Conservation (phyloP, 1,140 invertebrate genomes). For the Coptotermes formosanus region DNA sequence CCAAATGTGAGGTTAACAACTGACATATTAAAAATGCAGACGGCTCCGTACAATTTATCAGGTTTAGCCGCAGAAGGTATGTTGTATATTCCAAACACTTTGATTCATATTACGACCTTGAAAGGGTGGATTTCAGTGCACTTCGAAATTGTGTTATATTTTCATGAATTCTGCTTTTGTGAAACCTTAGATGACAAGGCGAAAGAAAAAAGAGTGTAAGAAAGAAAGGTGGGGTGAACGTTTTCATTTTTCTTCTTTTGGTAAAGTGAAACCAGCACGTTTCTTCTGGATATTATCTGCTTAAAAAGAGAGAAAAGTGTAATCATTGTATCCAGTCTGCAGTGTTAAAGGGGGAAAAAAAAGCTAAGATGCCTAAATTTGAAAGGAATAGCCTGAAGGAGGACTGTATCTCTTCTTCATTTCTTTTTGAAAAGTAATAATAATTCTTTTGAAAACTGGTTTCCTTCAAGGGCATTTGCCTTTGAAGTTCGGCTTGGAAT, state of each 20-base stretch:
- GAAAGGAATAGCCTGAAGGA: not conserved
- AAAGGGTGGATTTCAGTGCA: not conserved
- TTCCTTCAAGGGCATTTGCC: conserved; percentile 14
- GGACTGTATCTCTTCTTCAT: conserved; percentile 10
- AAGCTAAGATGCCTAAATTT: conserved; percentile 1
- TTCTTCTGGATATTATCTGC: conserved; percentile 12
- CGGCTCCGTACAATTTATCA: not conserved
- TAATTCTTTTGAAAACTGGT: conserved; percentile 17
- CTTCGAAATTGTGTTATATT: not conserved
- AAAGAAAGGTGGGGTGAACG: not conserved
- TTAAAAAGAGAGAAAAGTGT: not conserved
- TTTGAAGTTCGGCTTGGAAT: not conserved
- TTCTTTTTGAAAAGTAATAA: conserved; percentile 20
- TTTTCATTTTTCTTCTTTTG: not conserved
- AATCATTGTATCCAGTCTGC: conserved; percentile 5
- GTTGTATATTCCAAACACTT: not conserved
- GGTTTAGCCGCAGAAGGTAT: not conserved
- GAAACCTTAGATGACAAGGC: not conserved
- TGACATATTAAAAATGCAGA: not conserved
- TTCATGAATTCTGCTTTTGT: not conserved
- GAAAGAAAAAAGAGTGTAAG: not conserved
- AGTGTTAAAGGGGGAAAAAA: not conserved
- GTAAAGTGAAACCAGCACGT: conserved; percentile 14
- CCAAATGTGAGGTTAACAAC: not conserved
- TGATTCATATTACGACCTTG: not conserved